Evolutionary conservation across 1,140 invertebrate species (phyloP), one percentile per base, ranked within the genome.

Genomic region (Leptestheria dahalacensis): DNA sequence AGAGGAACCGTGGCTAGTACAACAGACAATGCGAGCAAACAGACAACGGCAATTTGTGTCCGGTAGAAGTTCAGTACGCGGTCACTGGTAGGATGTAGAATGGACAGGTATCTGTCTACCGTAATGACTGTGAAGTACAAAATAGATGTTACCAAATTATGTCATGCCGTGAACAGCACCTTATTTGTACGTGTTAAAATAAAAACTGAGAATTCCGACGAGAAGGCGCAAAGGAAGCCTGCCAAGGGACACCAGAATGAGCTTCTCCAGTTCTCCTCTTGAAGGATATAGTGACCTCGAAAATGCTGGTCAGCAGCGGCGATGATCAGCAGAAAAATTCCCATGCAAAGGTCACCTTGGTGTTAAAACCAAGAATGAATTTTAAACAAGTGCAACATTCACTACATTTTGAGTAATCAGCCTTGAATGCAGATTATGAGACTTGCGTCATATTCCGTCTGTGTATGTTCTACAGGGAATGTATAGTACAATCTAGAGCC

Each of bases 201-300:
- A 41, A 82, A 68, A 20, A 82, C 81, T 1, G 79, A 82, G 9
- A 79, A 73, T 68, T 83, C 79, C 62, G 79, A 81, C 50, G 80
- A 82, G 54, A 82, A 75, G 18, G 82, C 84, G 64, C 79, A 80
- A 33, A 84, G 68, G 64, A 83, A 80, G 12, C 82, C 82, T 71
- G 71, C 76, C 51, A 78, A 67, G 56, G 75, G 71, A 65, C 79
- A 81, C 11, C 77, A 68, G 2, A 63, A 60, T 57, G 74, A 77
- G 18, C 71, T 69, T 23, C 77, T 65, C 78, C 78, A 80, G 12
- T 64, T 52, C 24, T 68, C 65, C 64, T 78, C 77, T 64, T 77
- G 68, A 3, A 75, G 68, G 41, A 74, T 73, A 64, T 80, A 80
- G 11, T 72, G 70, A 1, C 78, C 78, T 24, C 77, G 69, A 64